Evolutionary conservation across 2,113 vertebrate species (phyloP), one percentile per base, ranked within the genome.

Genomic region (Dromiciops gliroides): DNA sequence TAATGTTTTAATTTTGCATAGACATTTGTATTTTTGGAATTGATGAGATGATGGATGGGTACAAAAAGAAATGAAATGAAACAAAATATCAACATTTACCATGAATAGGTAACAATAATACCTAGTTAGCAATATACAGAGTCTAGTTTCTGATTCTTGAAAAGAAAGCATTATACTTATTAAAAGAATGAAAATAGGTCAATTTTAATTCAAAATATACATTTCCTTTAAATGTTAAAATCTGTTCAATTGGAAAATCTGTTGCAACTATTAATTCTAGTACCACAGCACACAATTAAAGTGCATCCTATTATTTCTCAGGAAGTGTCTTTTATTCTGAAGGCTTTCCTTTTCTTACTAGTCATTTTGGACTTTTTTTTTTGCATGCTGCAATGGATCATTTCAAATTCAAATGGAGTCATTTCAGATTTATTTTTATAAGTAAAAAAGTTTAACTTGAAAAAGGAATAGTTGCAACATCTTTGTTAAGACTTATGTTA

Each of bases 181-280:
- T 95, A 89, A 4, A 93, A 49, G 0, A 16, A 3, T 47, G 53
- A 50, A 89, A 67, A 50, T 60, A 56, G 51, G 8, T 26, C 89
- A 47, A 75, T 11, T 51, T 96, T 28, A 93, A 44, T 95, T 97
- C 95, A 94, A 94, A 94, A 91, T 25, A 93, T 8, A 91, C 48
- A 26, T 93, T 91, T 92, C 50, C 7, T 97, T 31, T 26, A 92
- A 94, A 89, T 93, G 10, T 75, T 95, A 19, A 91, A 90, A 83
- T 75, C 1, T 60, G 28, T 50, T 28, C 25, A 3, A 53, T 83
- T 31, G 89, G 0, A 83, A 4, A 89, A 49, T 52, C 28, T 50
- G 0, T 93, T 83, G 22, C 0, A 91, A 12, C 48, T 60, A 51
- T 12, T 51, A 11, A 44, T 92, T 93, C 48, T 52, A 53, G 48